phyloP scores from a whole-genome alignment of 2,888 invertebrate species.

The Andrena hattorfiana region DNA sequence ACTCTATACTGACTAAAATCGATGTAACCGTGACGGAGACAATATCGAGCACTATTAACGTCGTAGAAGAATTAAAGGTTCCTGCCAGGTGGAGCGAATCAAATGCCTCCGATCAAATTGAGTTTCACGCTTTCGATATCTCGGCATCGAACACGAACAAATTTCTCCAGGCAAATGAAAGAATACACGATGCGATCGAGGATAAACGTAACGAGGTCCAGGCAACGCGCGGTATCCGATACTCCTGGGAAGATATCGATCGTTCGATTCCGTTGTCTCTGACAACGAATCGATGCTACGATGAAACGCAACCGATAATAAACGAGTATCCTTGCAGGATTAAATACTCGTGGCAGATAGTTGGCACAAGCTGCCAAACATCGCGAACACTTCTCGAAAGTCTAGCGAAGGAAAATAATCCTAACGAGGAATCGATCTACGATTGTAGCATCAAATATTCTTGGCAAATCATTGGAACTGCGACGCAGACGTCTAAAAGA shows the following conservation, averaged over 20 bases:
- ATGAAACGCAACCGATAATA: not conserved
- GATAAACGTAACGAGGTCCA: not conserved
- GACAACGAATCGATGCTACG: not conserved
- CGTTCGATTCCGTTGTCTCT: not conserved
- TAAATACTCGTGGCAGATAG: slow-evolving; percentile 77
- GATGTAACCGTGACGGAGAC: not conserved
- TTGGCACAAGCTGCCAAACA: slow-evolving; percentile 73
- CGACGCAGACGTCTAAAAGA: slow-evolving; percentile 69
- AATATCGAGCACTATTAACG: not conserved
- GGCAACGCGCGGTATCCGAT: not conserved
- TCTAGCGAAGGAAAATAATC: slow-evolving; percentile 31
- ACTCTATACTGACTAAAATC: not conserved
- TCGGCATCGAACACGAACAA: not conserved
- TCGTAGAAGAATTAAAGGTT: not conserved
- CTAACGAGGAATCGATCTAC: slow-evolving; percentile 19
- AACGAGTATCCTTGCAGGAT: slow-evolving; percentile 57
- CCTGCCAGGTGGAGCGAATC: not conserved
- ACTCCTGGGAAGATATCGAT: not conserved
- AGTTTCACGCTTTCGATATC: not conserved
- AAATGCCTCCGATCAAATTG: not conserved
- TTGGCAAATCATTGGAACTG: slow-evolving; percentile 77
- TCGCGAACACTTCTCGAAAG: slow-evolving; percentile 66
- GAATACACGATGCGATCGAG: no score
- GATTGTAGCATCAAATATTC: slow-evolving; percentile 75
- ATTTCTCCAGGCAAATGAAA: not conserved